A percentile compares a stretch with the other conserved stretches of the same genome.
Conservation (phyloP, 2,797 vertebrate genomes). For the Rhodeus uyekii region DNA sequence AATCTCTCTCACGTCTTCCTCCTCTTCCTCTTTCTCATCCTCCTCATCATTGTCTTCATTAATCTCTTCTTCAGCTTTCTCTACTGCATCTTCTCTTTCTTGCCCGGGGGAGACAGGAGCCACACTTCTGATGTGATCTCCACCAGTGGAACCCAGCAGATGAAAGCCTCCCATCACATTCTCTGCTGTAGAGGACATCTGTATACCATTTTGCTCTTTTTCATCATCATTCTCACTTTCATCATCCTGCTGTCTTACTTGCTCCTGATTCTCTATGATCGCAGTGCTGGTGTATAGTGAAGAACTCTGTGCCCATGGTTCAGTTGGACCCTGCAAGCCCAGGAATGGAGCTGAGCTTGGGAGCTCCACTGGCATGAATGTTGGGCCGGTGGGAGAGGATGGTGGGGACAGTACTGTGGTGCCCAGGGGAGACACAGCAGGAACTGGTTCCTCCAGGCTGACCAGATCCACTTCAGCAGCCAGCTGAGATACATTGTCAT, state of each 20-base stretch:
- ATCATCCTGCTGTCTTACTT: conserved; percentile 48
- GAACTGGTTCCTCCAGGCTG: conserved; percentile 59
- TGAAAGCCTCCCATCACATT: conserved; percentile 55
- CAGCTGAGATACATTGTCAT: conserved; percentile 41
- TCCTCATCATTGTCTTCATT: conserved; percentile 78
- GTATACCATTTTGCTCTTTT: conserved; percentile 58
- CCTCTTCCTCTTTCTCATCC: conserved; percentile 68
- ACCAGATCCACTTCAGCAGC: conserved; percentile 63
- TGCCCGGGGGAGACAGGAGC: conserved; percentile 63
- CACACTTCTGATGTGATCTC: conserved; percentile 56
- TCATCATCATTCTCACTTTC: conserved; percentile 3
- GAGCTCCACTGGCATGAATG: conserved; percentile 63
- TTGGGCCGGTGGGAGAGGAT: conserved; percentile 68
- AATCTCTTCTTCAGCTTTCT: conserved; percentile 82
- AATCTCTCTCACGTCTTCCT: conserved; percentile 66
- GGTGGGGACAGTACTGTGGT: conserved; percentile 80
- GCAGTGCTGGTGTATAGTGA: conserved; percentile 31
- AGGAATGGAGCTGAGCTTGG: conserved; percentile 58
- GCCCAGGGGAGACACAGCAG: conserved; percentile 66
- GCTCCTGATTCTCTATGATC: conserved; percentile 46
- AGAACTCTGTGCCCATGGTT: conserved; percentile 60
- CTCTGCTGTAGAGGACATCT: conserved; percentile 54
- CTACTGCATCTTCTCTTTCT: conserved; percentile 75
- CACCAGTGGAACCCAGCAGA: conserved; percentile 50
- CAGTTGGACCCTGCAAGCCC: conserved; percentile 59